Conservation (phyloP, 2,113 vertebrate species). For the Rana temporaria region DNA sequence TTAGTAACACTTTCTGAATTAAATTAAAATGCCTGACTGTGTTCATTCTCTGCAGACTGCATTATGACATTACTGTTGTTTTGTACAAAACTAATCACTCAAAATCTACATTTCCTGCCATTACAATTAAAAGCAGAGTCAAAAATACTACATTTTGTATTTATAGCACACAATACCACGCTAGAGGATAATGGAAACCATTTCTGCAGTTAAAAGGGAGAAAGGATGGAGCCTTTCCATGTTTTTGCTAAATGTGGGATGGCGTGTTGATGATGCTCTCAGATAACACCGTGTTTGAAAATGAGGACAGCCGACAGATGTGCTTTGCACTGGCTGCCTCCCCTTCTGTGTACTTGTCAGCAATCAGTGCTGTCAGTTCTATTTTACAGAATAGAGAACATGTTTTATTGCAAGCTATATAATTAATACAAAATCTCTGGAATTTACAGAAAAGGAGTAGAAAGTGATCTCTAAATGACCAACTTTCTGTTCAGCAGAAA, state of each 20-base stretch:
- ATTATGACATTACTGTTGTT: not conserved
- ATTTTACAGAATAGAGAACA: no score
- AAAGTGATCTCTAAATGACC: no score
- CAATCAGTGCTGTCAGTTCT: not conserved
- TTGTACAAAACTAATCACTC: slow-evolving; percentile 26
- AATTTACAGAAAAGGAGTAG: no score
- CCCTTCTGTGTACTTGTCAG: not conserved
- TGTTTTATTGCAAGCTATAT: no score
- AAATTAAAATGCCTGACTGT: not conserved
- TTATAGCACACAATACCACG: slow-evolving; percentile 20
- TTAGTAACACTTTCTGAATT: not conserved
- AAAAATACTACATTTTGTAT: slow-evolving; percentile 32
- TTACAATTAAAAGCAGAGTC: slow-evolving; percentile 22
- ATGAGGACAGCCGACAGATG: slow-evolving; percentile 7
- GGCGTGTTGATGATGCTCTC: not conserved
- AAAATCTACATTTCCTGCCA: slow-evolving; percentile 37
- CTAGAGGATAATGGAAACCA: slow-evolving; percentile 11
- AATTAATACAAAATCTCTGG: no score
- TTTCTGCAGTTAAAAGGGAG: not conserved
- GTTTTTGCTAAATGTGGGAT: slow-evolving; percentile 5
- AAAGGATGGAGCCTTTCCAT: slow-evolving; percentile 13
- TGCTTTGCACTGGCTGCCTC: not conserved
- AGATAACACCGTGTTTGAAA: slow-evolving; percentile 18
- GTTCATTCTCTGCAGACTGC: not conserved
- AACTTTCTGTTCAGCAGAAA: no score